phyloP scores from a whole-genome alignment of 2,113 vertebrate species.

The Sinocyclocheilus anophthalmus region DNA sequence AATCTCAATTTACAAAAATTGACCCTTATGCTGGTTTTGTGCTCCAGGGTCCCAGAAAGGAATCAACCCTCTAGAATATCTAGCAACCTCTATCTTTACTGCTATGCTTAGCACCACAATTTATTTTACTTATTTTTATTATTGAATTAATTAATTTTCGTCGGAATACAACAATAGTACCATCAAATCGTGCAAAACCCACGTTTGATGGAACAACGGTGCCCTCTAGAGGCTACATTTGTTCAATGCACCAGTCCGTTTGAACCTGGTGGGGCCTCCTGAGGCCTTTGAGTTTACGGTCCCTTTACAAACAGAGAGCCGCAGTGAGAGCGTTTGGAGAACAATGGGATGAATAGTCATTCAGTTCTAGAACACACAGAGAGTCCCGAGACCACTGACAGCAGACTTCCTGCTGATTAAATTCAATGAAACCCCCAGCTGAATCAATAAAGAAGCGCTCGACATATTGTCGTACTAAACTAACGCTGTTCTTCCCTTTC shows the following conservation, averaged over 20 bases:
- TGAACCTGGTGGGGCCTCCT: slow-evolving; percentile 4
- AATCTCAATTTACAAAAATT: too few species aligned
- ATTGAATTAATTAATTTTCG: too few species aligned
- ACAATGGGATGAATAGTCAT: slow-evolving; percentile 54
- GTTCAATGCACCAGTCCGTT: background rate
- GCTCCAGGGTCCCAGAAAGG: too few species aligned
- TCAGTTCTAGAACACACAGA: slow-evolving; percentile 52
- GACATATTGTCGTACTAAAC: slow-evolving; percentile 27
- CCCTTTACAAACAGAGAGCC: slow-evolving; percentile 47
- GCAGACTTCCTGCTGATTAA: slow-evolving; percentile 57
- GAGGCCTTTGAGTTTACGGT: slow-evolving; percentile 46
- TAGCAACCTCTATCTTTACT: too few species aligned
- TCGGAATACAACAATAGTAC: too few species aligned
- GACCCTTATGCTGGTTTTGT: too few species aligned
- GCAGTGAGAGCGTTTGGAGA: slow-evolving; percentile 38
- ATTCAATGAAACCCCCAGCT: slow-evolving; percentile 55
- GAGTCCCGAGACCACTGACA: slow-evolving; percentile 25
- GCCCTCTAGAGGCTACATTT: slow-evolving; percentile 54
- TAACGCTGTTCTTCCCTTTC: slow-evolving; percentile 16
- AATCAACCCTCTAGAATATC: too few species aligned
- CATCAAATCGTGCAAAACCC: too few species aligned
- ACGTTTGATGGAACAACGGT: slow-evolving; percentile 25
- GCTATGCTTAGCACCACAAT: too few species aligned
- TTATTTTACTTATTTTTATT: too few species aligned
- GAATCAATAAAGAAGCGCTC: slow-evolving; percentile 48